Conservation (phyloP, 92 coral and sea anemone species). For the Micromussa lordhowensis region DNA sequence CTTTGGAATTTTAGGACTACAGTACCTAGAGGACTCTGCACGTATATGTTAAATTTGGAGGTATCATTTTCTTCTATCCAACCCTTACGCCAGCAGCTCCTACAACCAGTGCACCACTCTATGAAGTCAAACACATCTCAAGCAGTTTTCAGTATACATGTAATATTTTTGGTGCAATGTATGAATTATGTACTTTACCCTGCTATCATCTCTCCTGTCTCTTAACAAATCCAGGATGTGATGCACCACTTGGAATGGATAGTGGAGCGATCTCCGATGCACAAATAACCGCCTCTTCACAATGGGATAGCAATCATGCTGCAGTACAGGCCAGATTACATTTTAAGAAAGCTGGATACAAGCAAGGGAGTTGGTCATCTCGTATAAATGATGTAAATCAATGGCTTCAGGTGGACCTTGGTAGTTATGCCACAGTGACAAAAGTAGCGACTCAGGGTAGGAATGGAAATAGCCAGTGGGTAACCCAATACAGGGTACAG, state of each 20-base stretch:
- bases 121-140: too few species aligned
- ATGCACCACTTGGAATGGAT: neutral
- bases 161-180: too few species aligned
- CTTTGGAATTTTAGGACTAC: neutral
- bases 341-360: neutral
- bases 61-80: neutral
- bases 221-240: neutral
- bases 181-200: too few species aligned
- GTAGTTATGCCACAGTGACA: neutral
- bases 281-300: neutral
- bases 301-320: neutral
- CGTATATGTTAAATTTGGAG: too few species aligned
- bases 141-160: too few species aligned
- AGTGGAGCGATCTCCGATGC: neutral
- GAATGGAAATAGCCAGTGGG: neutral
- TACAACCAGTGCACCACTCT: too few species aligned
- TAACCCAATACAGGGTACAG: neutral
- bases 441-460: constrained; percentile 19
- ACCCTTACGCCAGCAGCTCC: neutral
- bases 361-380: neutral
- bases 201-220: neutral
- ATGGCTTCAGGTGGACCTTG: constrained; percentile 32
- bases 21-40: too few species aligned
- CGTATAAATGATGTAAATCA: neutral
- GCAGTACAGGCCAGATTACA: neutral